Evolutionary conservation across 2,888 invertebrate species (phyloP).

Genomic region (Taenaris catops): DNA sequence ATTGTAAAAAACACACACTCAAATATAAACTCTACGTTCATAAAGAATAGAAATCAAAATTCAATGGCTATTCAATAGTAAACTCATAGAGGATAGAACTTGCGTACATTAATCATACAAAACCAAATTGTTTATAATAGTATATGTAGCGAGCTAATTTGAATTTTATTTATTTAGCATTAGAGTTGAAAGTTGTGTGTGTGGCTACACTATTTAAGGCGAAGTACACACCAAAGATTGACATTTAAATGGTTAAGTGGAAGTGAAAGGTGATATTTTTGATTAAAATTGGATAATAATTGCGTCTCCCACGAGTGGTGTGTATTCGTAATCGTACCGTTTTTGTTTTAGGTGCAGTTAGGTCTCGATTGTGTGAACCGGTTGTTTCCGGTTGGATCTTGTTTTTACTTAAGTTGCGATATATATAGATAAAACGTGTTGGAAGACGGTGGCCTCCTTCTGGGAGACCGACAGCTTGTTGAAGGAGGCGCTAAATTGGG

Average conservation of each 20-base stretch:
- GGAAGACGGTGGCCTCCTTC: too few relatives aligned
- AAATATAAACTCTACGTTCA: slow-evolving; percentile 20
- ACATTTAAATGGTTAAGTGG: slow-evolving; percentile 78
- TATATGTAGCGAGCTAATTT: slow-evolving; percentile 27
- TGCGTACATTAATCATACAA: slow-evolving; percentile 70
- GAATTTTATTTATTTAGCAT: slow-evolving; percentile 20
- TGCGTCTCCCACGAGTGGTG: slow-evolving; percentile 74
- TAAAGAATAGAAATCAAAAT: slow-evolving; percentile 29
- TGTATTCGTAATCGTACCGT: slow-evolving; percentile 49
- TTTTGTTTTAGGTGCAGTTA: slow-evolving; percentile 49
- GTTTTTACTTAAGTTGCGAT: too few relatives aligned
- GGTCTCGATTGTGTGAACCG: slow-evolving; percentile 51
- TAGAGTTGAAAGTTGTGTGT: slow-evolving; percentile 34
- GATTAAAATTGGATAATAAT: slow-evolving; percentile 80
- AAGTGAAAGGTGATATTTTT: slow-evolving; percentile 77
- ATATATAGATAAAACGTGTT: too few relatives aligned
- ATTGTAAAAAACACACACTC: slow-evolving; percentile 23
- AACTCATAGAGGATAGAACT: slow-evolving; percentile 43
- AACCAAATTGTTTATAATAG: slow-evolving; percentile 68
- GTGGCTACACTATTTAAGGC: too few relatives aligned
- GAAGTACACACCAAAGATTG: slow-evolving; percentile 54
- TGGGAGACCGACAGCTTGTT: too few relatives aligned
- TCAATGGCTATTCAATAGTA: slow-evolving; percentile 19
- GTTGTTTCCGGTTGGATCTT: slow-evolving; percentile 48
- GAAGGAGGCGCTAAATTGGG: too few relatives aligned